Evolutionary conservation across 35 echinoderm and acorn worm species (phyloP).

Genomic region (Heliocidaris tuberculata): DNA sequence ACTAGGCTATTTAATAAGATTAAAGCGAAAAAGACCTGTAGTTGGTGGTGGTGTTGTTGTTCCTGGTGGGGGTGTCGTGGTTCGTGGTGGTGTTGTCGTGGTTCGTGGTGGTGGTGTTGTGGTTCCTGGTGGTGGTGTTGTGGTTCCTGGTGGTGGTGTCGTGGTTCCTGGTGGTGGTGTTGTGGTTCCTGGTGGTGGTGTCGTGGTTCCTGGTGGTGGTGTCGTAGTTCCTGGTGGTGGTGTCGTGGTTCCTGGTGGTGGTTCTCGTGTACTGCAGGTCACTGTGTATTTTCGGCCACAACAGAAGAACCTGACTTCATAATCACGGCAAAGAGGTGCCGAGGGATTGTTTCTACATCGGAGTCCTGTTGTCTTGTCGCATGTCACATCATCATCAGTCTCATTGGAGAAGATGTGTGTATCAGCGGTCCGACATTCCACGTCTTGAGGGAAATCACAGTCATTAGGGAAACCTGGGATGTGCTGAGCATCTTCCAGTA

Average conservation of each 20-base stretch:
- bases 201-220: background rate
- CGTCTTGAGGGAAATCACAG: background rate
- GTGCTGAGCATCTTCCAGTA: background rate
- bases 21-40: no score
- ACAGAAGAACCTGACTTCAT: constrained; percentile 34
- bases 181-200: no score
- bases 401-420: background rate
- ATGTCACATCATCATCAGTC: background rate
- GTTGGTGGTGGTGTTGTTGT: background rate
- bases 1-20: no score
- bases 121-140: background rate
- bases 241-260: background rate
- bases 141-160: background rate
- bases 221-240: background rate
- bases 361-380: background rate
- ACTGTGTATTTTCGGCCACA: background rate
- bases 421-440: background rate
- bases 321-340: constrained; percentile 12
- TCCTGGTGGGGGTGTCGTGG: background rate
- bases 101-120: background rate
- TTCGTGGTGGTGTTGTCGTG: background rate
- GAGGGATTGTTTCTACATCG: background rate
- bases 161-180: no score
- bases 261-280: background rate
- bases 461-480: background rate